Percentiles rank a stretch among this genome's conserved stretches.
Evolutionary conservation across 1,140 invertebrate species (phyloP).

Genomic region (Phthorimaea operculella): DNA sequence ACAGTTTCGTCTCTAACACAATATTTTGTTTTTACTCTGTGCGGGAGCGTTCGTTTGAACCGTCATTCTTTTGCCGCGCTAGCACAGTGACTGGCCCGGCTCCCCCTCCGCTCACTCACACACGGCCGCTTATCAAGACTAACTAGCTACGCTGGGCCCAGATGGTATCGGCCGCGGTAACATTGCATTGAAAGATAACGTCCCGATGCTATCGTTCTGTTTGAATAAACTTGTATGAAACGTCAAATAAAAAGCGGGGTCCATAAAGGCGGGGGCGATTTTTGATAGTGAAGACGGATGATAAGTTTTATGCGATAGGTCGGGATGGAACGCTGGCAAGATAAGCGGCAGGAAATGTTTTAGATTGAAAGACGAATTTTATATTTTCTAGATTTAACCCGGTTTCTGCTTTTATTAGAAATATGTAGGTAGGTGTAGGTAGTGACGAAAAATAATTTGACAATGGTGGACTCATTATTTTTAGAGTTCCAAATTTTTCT

Average conservation of each 20-base stretch:
- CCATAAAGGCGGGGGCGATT: conserved; percentile 57
- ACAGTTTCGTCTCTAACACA: conserved; percentile 27
- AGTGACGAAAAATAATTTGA: no score
- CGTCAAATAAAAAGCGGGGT: conserved; percentile 62
- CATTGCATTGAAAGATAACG: conserved; percentile 67
- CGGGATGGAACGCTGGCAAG: no score
- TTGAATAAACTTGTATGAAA: conserved; percentile 69
- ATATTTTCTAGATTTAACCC: no score
- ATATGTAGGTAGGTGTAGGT: no score
- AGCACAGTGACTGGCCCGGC: conserved; percentile 58
- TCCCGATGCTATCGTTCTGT: conserved; percentile 62
- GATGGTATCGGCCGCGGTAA: conserved; percentile 66
- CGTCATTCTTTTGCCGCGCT: conserved; percentile 64
- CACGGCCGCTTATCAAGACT: conserved; percentile 59
- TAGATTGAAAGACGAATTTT: no score
- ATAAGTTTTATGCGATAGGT: no score
- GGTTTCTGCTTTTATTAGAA: no score
- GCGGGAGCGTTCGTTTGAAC: conserved; percentile 32
- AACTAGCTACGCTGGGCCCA: conserved; percentile 65
- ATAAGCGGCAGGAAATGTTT: no score
- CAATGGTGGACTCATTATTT: no score
- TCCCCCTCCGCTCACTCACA: conserved; percentile 46
- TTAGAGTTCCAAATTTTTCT: no score
- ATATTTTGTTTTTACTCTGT: conserved; percentile 11
- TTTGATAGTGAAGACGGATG: conserved; percentile 22